Evolutionary conservation across 1,140 invertebrate genomes (phyloP), one percentile per base, ranked within the genome.

Genomic region (Myzus persicae): DNA sequence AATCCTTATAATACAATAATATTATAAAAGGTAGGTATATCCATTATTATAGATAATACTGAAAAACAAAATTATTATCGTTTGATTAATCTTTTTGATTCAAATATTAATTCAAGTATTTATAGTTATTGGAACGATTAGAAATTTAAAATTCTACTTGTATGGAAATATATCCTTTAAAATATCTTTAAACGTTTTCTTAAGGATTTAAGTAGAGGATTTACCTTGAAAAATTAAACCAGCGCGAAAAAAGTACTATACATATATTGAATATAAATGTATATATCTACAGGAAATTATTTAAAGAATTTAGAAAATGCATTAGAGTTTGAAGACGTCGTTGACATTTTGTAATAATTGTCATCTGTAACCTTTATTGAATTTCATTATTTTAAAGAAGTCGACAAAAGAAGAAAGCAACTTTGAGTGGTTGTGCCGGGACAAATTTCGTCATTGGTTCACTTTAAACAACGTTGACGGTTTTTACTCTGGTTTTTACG

Each of bases 361-460:
- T 22, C 85, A 46, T 38, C 42, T 40, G 82, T 84, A n/a, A 44
- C 26, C 11, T 44, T 42, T 26, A 85, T 44, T 85, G 84, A 85
- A 26, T 85, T 85, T 85, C 26, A 85, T 44, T 31, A 85, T 85
- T 44, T 85, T 44, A 85, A 44, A 85, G 36, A 82, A 82, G 36
- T 38, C 76, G 76, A 22, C 36, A 38, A 82, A 31, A 85, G 42
- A 88, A 88, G 18, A 88, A 88, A 88, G 18, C 26, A 51, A 88
- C 36, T 36, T 88, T n/a, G 44, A 20, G 44, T n/a, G 7, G 46
- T n/a, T 82, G 36, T 82, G 26, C 40, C 82, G 5, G 42, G 26
- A 88, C 87, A 51, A 48, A 36, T 88, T 84, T 48, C 2, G 31
- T 87, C 31, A 87, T 22, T 44, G 85, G 31, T 88, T 36, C n/a